Percentiles rank a stretch among this genome's conserved stretches.
Evolutionary conservation across 2,113 vertebrate species (phyloP).

Genomic region (Plecotus auritus): DNA sequence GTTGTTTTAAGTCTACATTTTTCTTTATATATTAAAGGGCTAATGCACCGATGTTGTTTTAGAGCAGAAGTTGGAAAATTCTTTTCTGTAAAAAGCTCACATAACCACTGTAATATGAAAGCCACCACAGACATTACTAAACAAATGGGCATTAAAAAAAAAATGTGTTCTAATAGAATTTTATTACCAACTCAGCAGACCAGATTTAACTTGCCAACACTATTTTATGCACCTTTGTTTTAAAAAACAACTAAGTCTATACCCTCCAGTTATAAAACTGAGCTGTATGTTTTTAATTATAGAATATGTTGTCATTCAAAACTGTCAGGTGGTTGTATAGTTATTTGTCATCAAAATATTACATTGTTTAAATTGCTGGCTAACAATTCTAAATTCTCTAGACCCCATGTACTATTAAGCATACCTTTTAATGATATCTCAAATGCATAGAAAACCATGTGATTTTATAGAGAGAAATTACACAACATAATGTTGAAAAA

Average conservation of each 20-base stretch:
- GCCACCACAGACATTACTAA: background rate
- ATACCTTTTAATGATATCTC: background rate
- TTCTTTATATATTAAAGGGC: background rate
- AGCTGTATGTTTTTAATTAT: background rate
- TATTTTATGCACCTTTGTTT: background rate
- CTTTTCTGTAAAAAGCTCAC: background rate
- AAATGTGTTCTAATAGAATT: background rate
- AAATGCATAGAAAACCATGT: background rate
- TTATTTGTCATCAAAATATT: background rate
- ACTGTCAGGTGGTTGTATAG: background rate
- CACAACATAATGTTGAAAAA: background rate
- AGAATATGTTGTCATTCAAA: background rate
- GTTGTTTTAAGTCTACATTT: background rate
- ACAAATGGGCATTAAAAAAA: background rate
- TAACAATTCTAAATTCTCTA: background rate
- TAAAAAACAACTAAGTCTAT: background rate
- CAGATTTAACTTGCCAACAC: background rate
- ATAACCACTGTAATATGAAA: background rate
- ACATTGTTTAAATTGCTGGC: background rate
- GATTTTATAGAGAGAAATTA: constrained; percentile 10
- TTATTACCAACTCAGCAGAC: background rate
- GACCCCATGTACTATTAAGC: background rate
- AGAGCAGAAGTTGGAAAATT: background rate
- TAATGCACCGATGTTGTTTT: background rate
- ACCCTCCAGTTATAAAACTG: background rate